Conservation (phyloP, 2,797 vertebrate species). For the Steatocranus sp. region DNA sequence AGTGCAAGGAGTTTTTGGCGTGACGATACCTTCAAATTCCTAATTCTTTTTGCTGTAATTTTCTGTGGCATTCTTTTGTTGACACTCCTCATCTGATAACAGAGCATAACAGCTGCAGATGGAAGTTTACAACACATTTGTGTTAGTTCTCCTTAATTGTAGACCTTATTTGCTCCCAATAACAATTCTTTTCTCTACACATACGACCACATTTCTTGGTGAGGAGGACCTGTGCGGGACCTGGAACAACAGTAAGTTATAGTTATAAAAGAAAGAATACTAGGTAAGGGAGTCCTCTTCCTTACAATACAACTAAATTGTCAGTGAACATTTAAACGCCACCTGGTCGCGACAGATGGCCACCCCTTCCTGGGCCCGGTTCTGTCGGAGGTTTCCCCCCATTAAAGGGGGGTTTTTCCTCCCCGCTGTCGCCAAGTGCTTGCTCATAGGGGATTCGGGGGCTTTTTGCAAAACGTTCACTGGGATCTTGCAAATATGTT, state of each 20-base stretch:
- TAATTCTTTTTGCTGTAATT: no score
- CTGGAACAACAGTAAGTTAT: rapidly evolving
- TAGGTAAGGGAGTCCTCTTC: not conserved
- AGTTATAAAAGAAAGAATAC: not conserved
- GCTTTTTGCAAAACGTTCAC: no score
- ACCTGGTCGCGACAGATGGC: not conserved
- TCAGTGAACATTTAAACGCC: not conserved
- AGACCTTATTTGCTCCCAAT: not conserved
- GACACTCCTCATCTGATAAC: no score
- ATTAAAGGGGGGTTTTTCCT: not conserved
- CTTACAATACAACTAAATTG: not conserved
- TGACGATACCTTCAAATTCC: no score
- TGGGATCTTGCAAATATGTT: no score
- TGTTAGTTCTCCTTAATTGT: not conserved
- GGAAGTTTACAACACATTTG: no score
- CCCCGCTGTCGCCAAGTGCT: not conserved
- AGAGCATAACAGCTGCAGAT: no score
- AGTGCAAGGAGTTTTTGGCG: no score
- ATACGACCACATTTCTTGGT: not conserved
- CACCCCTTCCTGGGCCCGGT: not conserved
- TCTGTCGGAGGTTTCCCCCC: not conserved
- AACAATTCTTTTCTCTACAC: not conserved
- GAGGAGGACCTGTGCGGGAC: rapidly evolving
- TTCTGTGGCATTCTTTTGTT: not conserved
- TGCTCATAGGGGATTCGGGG: no score